Base-by-base conservation (phyloP, 2,797 vertebrate species). In the Arrhamphus sclerolepis region DNA sequence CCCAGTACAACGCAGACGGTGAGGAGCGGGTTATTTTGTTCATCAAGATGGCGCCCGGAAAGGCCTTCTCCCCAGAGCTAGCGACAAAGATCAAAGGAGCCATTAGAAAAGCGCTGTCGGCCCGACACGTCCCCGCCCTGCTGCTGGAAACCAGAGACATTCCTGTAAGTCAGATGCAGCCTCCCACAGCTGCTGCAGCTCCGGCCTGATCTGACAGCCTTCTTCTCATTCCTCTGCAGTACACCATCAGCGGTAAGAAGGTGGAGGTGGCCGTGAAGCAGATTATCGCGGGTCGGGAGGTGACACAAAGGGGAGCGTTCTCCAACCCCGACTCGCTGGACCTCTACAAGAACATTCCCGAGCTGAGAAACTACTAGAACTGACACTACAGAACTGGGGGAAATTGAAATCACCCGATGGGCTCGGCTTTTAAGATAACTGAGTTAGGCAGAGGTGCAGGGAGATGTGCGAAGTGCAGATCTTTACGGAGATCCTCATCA, bases 221-320 rank as follows among this genome's bases (percentile, higher is more conserved):
- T 47, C 52, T 40, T 66, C 66, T 66, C 48, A 8, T 49, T 38
- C 48, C 42, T 46, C 51, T 81, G 38, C 90, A 99, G 97, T 99
- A 99, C 74, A 99, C 97, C 0, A 92, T 97, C 84, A 99, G 94
- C 0, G 97, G 98, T 6, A 99, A 99, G 86, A 99, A 99, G 77
- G 96, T 99, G 71, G 97, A 99, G 84, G 95, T 97, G 72, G 97
- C 97, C 0, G 97, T 99, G 76, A 98, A 98, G 66, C 95, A 97
- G 88, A 86, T 98, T 70, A 91, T 99, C 5, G 95, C 96, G 0
- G 97, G 97, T 2, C 94, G 92, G 60, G 90, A 94, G 9, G 96
- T 98, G 60, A 80, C 89, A 4, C 95, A 97, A 31, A 92, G 92
- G 0, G 94, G 95, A 8, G 93, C 95, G 0, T 98, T 99, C 89